A percentile compares a stretch with the other conserved stretches of the same genome.
These are phyloP conservation scores for Elmis aenea DNA, from an alignment of 2,888 invertebrate genomes.

Conservation along the genomic window DNA sequence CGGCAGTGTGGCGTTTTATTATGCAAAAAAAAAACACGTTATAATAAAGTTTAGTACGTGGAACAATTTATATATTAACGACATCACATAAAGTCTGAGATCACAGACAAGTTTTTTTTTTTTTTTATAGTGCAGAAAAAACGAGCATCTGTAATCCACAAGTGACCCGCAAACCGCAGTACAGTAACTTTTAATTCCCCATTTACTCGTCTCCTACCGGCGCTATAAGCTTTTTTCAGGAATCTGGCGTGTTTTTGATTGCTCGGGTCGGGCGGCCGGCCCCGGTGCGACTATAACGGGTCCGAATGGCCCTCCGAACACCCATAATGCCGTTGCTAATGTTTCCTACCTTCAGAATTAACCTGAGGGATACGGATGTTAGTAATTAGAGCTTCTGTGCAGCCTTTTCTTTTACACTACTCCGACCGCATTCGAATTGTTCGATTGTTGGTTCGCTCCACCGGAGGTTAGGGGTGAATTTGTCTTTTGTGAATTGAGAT, in stretches of 20 bases:
- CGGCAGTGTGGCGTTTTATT: too few species aligned
- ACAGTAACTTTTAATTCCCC: conserved; percentile 40
- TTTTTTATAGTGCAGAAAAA: conserved; percentile 19
- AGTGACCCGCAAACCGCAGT: conserved; percentile 23
- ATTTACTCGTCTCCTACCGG: conserved; percentile 36
- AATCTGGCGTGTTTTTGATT: conserved; percentile 49
- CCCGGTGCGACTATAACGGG: conserved; percentile 60
- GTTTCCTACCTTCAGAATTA: conserved; percentile 47
- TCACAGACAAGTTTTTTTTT: conserved; percentile 9
- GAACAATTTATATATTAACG: too few species aligned
- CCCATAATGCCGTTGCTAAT: conserved; percentile 65
- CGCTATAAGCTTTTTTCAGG: conserved; percentile 38
- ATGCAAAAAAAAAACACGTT: too few species aligned
- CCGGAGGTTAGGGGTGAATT: conserved; percentile 24
- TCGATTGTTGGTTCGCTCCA: conserved; percentile 26
- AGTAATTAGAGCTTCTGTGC: conserved; percentile 57
- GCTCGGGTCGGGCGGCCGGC: conserved; percentile 59
- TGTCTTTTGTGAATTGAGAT: conserved; percentile 32
- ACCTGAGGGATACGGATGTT: conserved; percentile 46
- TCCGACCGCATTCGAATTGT: conserved; percentile 27
- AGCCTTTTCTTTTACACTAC: conserved; percentile 29
- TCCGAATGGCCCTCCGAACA: conserved; percentile 65
- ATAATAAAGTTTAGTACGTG: too few species aligned
- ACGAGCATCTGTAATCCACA: conserved; percentile 18
- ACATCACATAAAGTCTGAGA: too few species aligned